These are phyloP conservation scores for Platypus cylindrus DNA, from an alignment of 2,888 invertebrate species.

Conservation along the genomic window DNA sequence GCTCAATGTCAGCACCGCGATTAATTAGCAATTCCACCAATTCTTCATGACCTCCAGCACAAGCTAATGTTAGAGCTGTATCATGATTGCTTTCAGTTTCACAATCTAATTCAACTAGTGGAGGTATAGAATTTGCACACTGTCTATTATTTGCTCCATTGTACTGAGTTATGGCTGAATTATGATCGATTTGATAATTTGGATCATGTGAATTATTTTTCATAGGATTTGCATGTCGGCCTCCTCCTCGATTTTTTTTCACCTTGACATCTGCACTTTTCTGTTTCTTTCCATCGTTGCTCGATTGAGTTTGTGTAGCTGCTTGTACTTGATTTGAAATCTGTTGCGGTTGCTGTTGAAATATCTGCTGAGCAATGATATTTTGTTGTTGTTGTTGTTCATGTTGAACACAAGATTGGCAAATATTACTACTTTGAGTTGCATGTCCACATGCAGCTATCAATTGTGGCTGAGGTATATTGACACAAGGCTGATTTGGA, in stretches of 20 bases:
- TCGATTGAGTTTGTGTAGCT: slow-evolving; percentile 38
- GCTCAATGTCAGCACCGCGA: slow-evolving; percentile 92
- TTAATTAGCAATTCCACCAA: slow-evolving; percentile 83
- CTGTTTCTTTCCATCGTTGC: slow-evolving; percentile 25
- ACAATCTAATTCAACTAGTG: slow-evolving; percentile 84
- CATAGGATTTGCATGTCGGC: slow-evolving; percentile 35
- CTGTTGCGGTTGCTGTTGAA: slow-evolving; percentile 20
- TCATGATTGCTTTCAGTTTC: slow-evolving; percentile 99
- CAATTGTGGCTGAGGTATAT: slow-evolving; percentile 20
- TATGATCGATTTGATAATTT: slow-evolving; percentile 40
- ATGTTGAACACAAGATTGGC: slow-evolving; percentile 17
- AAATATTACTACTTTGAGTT: slow-evolving; percentile 13
- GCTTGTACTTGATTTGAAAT: slow-evolving; percentile 43
- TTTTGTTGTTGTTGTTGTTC: slow-evolving; percentile 13
- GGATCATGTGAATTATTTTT: slow-evolving; percentile 33
- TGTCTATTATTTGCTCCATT: slow-evolving; percentile 22
- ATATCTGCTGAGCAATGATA: slow-evolving; percentile 22
- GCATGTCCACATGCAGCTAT: slow-evolving; percentile 12
- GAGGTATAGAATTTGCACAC: slow-evolving; percentile 24
- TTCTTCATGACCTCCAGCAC: slow-evolving; percentile 94
- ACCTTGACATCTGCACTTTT: slow-evolving; percentile 29
- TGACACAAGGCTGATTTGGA: slow-evolving; percentile 8
- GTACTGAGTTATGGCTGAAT: slow-evolving; percentile 32
- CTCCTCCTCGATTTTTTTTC: slow-evolving; percentile 31
- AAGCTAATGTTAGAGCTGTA: slow-evolving; percentile 93